Evolutionary conservation across 2,888 invertebrate species (phyloP), one percentile per base, ranked within the genome.

Genomic region (Lumbricus terrestris): DNA sequence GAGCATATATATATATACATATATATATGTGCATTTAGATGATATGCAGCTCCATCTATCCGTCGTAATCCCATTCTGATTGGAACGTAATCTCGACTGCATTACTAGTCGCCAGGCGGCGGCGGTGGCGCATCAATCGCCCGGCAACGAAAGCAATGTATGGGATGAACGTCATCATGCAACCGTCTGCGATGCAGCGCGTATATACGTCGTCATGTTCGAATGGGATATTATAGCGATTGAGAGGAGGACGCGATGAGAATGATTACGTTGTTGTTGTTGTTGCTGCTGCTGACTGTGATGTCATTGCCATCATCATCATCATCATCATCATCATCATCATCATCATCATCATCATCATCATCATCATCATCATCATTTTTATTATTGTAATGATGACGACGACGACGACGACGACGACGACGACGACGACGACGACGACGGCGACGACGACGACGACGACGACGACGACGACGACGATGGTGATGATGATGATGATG

Each of bases 11-110:
- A 23, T 29, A 54, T 54, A 54, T 54, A 54, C 29, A 54, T 29
- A 23, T 54, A 54, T 54, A 54, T 54, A 54, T 54, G 29, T 54
- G 29, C 29, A 54, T 54, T 3, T 54, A 23, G 23, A 54, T 54
- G 11, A 11, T 69, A 69, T 69, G 69, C 29, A 69, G 69, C n/a
- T 29, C 69, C 69, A 69, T 69, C 69, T 69, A n/a, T 69, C 69
- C 69, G n/a, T n/a, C 69, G 69, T 69, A 69, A 69, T 69, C 69
- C 69, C 69, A 69, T 29, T 69, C 69, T 69, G 69, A 69, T 69
- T 69, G 69, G 69, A 69, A 69, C 69, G n/a, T 69, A 69, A 69
- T 69, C 69, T 69, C 69, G 69, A 69, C 69, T 69, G 69, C 69
- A 69, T 29, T 69, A n/a, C 29, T 13, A 69, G 69, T 69, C 69